Evolutionary conservation across 2,797 vertebrate species (phyloP).

Genomic region (Sebastiscus tertius): DNA sequence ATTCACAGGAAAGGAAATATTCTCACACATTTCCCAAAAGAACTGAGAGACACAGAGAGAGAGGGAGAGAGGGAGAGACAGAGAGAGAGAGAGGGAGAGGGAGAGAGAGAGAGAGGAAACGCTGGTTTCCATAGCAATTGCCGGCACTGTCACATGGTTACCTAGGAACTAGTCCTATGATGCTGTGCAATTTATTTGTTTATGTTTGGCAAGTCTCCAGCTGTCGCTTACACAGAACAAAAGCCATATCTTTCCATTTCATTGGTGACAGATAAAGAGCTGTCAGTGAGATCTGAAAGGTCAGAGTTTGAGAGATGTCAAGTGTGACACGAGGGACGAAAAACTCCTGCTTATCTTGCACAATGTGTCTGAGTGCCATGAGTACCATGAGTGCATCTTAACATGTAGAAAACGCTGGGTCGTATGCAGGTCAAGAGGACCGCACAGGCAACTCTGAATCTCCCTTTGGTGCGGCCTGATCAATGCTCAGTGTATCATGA

Average conservation of each 20-base stretch:
- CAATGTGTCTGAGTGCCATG: background rate
- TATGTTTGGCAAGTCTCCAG: conserved; percentile 55
- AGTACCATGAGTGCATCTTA: background rate
- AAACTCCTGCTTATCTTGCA: background rate
- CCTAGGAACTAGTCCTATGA: conserved; percentile 74
- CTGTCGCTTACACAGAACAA: conserved; percentile 33
- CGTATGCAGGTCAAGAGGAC: conserved; percentile 34
- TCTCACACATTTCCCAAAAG: conserved; percentile 58
- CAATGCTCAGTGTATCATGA: background rate
- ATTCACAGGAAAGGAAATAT: conserved; percentile 53
- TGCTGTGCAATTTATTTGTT: conserved; percentile 64
- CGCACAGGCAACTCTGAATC: conserved; percentile 5
- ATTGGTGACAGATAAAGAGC: conserved; percentile 18
- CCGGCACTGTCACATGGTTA: conserved; percentile 79
- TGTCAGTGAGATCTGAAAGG: conserved; percentile 12
- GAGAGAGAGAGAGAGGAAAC: conserved; percentile 20
- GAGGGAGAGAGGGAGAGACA: background rate
- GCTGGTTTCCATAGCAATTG: conserved; percentile 80
- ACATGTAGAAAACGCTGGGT: conserved; percentile 17
- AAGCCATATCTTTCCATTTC: conserved; percentile 12
- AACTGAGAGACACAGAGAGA: conserved; percentile 39
- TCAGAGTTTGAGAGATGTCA: background rate
- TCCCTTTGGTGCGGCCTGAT: background rate
- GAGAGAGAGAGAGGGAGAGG: conserved; percentile 6
- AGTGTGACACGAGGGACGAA: background rate